A percentile compares a stretch with the other conserved stretches of the same genome.
Evolutionary conservation across 2,888 invertebrate genomes (phyloP).

Genomic region (Oscheius myriophilus): DNA sequence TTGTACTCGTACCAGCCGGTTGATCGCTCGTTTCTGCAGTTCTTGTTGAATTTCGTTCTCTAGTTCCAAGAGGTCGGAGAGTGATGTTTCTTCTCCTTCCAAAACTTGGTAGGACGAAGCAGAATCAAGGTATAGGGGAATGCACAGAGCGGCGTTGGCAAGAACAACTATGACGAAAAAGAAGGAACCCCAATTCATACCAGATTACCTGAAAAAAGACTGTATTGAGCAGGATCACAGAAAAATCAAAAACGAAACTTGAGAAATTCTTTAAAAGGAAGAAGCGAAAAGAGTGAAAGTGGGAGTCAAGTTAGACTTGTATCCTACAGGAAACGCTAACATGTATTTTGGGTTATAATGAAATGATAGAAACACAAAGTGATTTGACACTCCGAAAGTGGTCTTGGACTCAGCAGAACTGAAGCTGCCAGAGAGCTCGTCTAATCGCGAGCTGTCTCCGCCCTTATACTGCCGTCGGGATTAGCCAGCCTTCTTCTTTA

Average conservation of each 20-base stretch:
- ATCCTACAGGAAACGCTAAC: no score
- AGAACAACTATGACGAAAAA: slow-evolving; percentile 17
- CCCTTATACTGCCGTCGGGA: slow-evolving; percentile 25
- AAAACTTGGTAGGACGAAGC: slow-evolving; percentile 1
- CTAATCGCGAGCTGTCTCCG: slow-evolving; percentile 17
- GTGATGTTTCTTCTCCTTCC: neutral
- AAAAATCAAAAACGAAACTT: neutral
- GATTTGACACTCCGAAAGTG: neutral
- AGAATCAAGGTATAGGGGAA: slow-evolving; percentile 19
- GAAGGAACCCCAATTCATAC: slow-evolving; percentile 19
- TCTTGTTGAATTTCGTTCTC: neutral
- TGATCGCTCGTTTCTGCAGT: slow-evolving; percentile 5
- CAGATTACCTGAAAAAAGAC: neutral
- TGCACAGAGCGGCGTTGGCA: slow-evolving; percentile 13
- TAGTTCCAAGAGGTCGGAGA: slow-evolving; percentile 14
- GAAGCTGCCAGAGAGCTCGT: slow-evolving; percentile 19
- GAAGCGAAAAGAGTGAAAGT: no score
- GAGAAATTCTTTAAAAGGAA: no score
- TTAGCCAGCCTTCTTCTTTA: slow-evolving; percentile 15
- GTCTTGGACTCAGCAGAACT: neutral
- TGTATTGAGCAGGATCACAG: neutral
- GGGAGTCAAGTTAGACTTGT: no score
- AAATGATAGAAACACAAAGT: slow-evolving; percentile 2
- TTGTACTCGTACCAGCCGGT: slow-evolving; percentile 6
- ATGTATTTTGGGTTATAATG: no score